phyloP scores from a whole-genome alignment of 2,888 invertebrate genomes.

The Drosophila greeni region DNA sequence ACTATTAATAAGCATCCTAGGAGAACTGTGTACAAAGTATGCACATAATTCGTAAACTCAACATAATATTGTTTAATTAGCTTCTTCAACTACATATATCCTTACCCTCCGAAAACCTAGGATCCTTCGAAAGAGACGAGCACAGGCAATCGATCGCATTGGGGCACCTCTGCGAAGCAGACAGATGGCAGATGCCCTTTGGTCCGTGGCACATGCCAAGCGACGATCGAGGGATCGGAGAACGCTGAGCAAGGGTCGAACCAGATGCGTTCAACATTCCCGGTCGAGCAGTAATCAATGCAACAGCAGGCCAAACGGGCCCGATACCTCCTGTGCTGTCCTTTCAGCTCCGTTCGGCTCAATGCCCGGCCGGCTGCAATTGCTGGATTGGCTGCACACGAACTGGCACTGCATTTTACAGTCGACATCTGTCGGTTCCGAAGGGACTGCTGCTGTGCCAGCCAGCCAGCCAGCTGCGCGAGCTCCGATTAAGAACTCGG shows the following conservation, averaged over 20 bases:
- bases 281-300: conserved; percentile 33
- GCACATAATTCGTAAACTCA: not conserved
- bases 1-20: not conserved
- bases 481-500: conserved; percentile 49
- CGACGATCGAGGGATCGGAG: conserved; percentile 11
- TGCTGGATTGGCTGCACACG: conserved; percentile 24
- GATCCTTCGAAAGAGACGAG: not conserved
- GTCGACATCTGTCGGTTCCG: conserved; percentile 36
- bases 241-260: conserved; percentile 5
- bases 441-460: conserved; percentile 7
- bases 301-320: conserved; percentile 43
- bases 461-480: conserved; percentile 17
- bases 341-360: conserved; percentile 10
- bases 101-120: not conserved
- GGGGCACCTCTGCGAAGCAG: conserved; percentile 12
- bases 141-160: conserved; percentile 11
- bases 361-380: conserved; percentile 39
- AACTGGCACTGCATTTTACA: conserved; percentile 17
- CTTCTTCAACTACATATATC: not conserved
- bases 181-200: conserved; percentile 30
- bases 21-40: not conserved
- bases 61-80: not conserved
- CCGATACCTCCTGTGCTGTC: conserved; percentile 11
- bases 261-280: conserved; percentile 35
- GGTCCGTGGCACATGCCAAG: conserved; percentile 41